Conservation (phyloP, 1,140 invertebrate genomes). For the Globodera rostochiensis region DNA sequence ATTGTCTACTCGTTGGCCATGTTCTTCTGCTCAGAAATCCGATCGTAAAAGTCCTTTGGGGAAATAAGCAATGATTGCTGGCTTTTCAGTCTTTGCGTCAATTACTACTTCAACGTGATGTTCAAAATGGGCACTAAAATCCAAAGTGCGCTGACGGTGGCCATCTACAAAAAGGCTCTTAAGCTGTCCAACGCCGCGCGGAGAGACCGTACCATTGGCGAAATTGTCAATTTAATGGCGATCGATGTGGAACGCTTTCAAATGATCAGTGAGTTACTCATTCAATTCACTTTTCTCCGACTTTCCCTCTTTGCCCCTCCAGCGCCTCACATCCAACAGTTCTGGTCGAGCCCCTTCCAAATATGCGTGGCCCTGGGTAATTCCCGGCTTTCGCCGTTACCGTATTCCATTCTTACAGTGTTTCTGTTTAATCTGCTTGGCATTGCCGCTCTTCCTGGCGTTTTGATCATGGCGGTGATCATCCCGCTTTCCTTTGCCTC, state of each 20-base stretch:
- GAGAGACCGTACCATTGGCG: conserved; percentile 70
- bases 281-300: background rate
- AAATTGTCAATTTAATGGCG: conserved; percentile 72
- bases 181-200: conserved; percentile 66
- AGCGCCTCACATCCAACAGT: conserved; percentile 53
- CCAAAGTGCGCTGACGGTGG: conserved; percentile 44
- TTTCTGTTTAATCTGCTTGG: conserved; percentile 71
- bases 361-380: conserved; percentile 40
- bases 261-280: conserved; percentile 13
- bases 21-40: conserved; percentile 35
- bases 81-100: conserved; percentile 72
- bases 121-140: conserved; percentile 64
- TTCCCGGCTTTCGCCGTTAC: background rate
- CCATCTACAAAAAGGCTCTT: conserved; percentile 58
- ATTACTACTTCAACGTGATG: conserved; percentile 67
- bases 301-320: background rate
- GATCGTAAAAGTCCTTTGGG: conserved; percentile 6
- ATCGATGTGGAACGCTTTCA: conserved; percentile 59
- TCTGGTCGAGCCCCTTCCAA: conserved; percentile 62
- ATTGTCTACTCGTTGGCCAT: conserved; percentile 47
- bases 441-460: conserved; percentile 82
- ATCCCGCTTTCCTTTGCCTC: conserved; percentile 30
- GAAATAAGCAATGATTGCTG: conserved; percentile 64
- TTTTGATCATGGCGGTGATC: conserved; percentile 78
- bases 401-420: conserved; percentile 25